Percentiles rank a stretch among this genome's conserved stretches.
Conservation (phyloP, 2,888 invertebrate species). For the Volucella inanis region DNA sequence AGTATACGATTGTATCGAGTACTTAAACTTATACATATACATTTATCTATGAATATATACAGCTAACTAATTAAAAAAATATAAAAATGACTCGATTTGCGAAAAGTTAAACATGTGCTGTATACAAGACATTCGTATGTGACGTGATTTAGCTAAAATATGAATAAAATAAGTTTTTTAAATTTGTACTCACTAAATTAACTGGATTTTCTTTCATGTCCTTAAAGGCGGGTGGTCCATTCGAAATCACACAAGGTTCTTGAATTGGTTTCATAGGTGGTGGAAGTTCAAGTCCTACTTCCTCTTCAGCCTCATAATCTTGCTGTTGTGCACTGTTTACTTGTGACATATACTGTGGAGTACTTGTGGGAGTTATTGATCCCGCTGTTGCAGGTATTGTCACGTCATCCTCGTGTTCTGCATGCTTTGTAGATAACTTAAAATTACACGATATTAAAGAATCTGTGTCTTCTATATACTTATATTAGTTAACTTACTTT, state of each 20-base stretch:
- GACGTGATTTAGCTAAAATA: constrained; percentile 3
- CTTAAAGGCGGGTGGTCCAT: constrained; percentile 83
- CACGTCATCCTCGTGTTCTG: constrained; percentile 82
- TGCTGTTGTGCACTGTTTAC: constrained; percentile 80
- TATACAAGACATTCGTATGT: not conserved
- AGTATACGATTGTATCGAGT: not conserved
- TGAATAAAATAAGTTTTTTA: not conserved
- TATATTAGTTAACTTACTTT: constrained; percentile 85
- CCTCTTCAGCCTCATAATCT: constrained; percentile 87
- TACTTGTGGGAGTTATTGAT: constrained; percentile 73
- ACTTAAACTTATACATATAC: not conserved
- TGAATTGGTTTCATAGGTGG: constrained; percentile 98
- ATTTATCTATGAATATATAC: constrained; percentile 21
- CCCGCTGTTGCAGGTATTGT: constrained; percentile 75
- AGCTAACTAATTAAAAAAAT: constrained; percentile 6
- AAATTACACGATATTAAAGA: constrained; percentile 33
- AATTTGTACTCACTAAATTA: constrained; percentile 84
- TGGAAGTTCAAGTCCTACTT: constrained; percentile 92
- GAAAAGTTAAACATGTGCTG: not conserved
- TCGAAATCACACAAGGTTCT: constrained; percentile 84
- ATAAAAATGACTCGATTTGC: constrained; percentile 2
- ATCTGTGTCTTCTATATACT: not conserved
- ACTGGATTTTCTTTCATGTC: constrained; percentile 85
- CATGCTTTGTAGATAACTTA: constrained; percentile 81
- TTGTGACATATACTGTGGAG: constrained; percentile 82